Base-by-base conservation (phyloP, 2,888 invertebrate species). In the Germaria angustata region DNA sequence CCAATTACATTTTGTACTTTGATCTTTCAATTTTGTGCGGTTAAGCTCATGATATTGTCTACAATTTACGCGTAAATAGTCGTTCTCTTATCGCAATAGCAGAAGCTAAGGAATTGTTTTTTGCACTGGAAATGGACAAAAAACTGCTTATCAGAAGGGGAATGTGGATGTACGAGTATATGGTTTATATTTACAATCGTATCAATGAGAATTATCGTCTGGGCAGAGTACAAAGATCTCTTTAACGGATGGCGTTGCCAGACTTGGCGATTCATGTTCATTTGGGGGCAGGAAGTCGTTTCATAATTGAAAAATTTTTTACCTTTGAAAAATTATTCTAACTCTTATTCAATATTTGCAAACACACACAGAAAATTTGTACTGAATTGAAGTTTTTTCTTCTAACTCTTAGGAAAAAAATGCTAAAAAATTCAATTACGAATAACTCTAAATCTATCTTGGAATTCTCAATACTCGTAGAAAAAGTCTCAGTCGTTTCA, bases 1-100 rank as follows among this genome's bases (percentile, higher is more conserved):
- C 51, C 66, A 72, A 77, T 77, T 68, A 68, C 65, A 71, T 49
- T 69, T 61, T 77, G 81, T 81, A 81, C 81, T 81, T 78, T 77
- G 72, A 68, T 22, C 72, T 61, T 39, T 57, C 41, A 24, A 24
- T 61, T 51, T 76, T 59, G 2, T 57, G 9, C 6, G n/a, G 22
- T 9, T 41, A 15, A 39, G 7, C 17, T 15, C 28, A 44, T 63
- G 41, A 68, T 68, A 15, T 49, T 69, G 63, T 63, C 63, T 71
- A 71, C 28, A 55, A 55, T 20, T 28, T 39, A 46, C 36, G 46
- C 63, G 36, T 71, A 57, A 69, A 22, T n/a, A 24, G 15, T 1
- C 22, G 55, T 22, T 49, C 24, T 59, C n/a, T 63, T 78, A 71
- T 79, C 78, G 34, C 55, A 2, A 20, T 22, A 68, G 24, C 5